Conservation (phyloP, 2,113 vertebrate genomes). For the Epinephelus fuscoguttatus region DNA sequence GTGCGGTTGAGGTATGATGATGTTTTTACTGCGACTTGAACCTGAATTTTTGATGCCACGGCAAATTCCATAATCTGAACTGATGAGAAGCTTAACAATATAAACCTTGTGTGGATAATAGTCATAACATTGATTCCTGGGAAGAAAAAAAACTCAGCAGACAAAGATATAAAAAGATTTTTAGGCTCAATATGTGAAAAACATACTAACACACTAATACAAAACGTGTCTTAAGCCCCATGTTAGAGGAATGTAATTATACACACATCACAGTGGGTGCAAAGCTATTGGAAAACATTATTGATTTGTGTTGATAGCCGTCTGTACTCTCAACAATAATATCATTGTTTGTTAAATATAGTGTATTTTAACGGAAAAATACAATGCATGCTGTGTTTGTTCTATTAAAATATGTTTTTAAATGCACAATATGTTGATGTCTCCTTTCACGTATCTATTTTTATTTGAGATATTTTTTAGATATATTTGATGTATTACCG, state of each 20-base stretch:
- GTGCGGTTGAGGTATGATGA: conserved; percentile 32
- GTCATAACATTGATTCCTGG: not conserved
- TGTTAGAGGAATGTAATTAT: not conserved
- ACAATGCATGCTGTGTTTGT: not conserved
- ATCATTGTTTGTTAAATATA: not conserved
- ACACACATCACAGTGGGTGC: not conserved
- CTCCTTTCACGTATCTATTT: not conserved
- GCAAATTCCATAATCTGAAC: conserved; percentile 78
- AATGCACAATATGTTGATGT: not conserved
- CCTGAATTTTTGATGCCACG: conserved; percentile 44
- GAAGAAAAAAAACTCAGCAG: not conserved
- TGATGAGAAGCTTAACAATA: conserved; percentile 58
- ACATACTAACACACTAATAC: not conserved
- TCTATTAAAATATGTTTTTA: not conserved
- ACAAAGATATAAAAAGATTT: not conserved
- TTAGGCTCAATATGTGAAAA: not conserved
- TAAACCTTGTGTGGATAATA: conserved; percentile 31
- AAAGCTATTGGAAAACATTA: not conserved
- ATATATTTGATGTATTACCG: not conserved
- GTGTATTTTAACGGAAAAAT: not conserved
- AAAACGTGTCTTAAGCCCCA: not conserved
- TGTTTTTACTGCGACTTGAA: conserved; percentile 34
- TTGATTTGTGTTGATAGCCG: not conserved
- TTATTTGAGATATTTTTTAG: not conserved
- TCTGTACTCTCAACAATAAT: not conserved